Evolutionary conservation across 2,797 vertebrate species (phyloP), one percentile per base, ranked within the genome.

Genomic region (Triplophysa yarkandensis): DNA sequence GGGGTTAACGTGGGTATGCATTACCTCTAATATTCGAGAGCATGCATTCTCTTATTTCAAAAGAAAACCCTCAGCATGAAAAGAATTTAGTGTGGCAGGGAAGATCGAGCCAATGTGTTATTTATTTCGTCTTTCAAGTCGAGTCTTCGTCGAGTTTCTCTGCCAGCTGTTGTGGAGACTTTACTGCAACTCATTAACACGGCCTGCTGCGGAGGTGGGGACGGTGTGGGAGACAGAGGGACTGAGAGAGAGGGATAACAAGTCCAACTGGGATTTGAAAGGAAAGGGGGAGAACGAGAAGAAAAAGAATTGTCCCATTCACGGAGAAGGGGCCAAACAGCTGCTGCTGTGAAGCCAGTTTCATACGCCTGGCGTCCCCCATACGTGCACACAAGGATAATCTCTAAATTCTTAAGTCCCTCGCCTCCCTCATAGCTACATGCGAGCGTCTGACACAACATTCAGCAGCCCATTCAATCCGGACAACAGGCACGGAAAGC

Each of bases 401-500:
- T 91, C 91, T 89, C 82, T 74, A 77, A 90, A 92, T 92, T 92
- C 92, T 86, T 91, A 83, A 83, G 83, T 88, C 84, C 85, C 85
- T 83, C 82, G 79, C 87, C 75, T 84, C 84, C 86, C 81, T 84
- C 84, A 84, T 70, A 77, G 81, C 82, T 69, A 78, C 84, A 77
- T 86, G 85, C 86, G 85, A 89, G 85, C 80, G 83, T 84, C 86
- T 83, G 82, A 85, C 88, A 84, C 84, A 88, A 86, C 87, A 92
- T 91, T 92, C 89, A 87, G 82, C 86, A 87, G 82, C 82, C 89
- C 87, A 92, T 92, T 90, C 90, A 92, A 65, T 76, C 61, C 76
- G 85, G 88, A 92, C 89, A 91, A 88, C 88, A 89, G 90, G 84
- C 89, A 77, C 77, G 88, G 86, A 89, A 89, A 79, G 86, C 86